Evolutionary conservation across 2,888 invertebrate species (phyloP), one percentile per base, ranked within the genome.

Genomic region (Dyspetes luteomarginatus): DNA sequence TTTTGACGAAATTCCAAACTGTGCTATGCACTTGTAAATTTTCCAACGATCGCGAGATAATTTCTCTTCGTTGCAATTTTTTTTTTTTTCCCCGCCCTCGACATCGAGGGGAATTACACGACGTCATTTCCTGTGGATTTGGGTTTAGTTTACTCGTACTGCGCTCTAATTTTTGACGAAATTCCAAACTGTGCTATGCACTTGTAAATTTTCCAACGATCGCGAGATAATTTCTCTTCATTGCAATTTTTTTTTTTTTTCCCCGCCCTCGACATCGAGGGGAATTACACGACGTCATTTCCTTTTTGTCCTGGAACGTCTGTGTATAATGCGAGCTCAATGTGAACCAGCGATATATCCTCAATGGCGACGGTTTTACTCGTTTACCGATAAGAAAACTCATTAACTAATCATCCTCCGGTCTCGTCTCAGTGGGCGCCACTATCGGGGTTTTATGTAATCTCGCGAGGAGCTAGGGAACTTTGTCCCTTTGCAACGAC

Each of bases 361-460:
- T 15, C 64, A 12, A 52, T 56, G 56, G 55, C 64, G 79, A 60
- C 56, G 43, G 72, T 72, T 72, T 48, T 72, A 62, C 64, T 64
- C 64, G 15, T 62, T 55, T 43, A 41, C 74, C 64, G 74, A 74
- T 82, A 79, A 82, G 81, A 82, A 76, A 79, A 79, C 81, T 79
- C 81, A 82, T 82, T 83, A 80, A 80, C 82, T 83, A 83, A 83
- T 82, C 83, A 65, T 62, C 68, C 52, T 69, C 45, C 75, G 48
- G 80, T 78, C 64, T 83, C 78, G 74, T 82, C 77, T 67, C 76
- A 76, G 64, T 69, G 79, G 62, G 50, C 67, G 43, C 64, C 72
- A 58, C 64, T 75, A 65, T 55, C 81, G 58, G 58, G n/a, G 72
- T 78, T 71, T 83, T 79, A 68, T 77, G 79, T 76, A 77, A 79